phyloP scores from a whole-genome alignment of 2,797 vertebrate genomes.

The Sebastes steindachneri region DNA sequence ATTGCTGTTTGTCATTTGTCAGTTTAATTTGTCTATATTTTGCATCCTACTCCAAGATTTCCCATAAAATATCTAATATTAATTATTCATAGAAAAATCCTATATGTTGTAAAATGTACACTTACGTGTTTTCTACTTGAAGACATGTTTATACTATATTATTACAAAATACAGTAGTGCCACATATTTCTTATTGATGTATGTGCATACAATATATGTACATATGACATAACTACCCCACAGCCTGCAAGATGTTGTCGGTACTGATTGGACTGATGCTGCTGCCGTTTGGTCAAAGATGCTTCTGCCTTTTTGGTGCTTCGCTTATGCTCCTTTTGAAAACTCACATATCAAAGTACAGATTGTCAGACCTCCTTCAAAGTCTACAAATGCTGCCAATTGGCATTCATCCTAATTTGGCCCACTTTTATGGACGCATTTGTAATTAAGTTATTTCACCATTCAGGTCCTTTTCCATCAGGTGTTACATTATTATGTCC shows the following conservation, averaged over 20 bases:
- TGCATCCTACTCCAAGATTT: neutral
- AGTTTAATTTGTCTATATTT: neutral
- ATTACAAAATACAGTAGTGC: neutral
- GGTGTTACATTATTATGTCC: neutral
- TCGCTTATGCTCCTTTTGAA: neutral
- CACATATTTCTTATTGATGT: neutral
- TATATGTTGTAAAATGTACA: neutral
- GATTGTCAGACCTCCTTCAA: neutral
- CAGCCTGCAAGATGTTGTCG: too few relatives aligned
- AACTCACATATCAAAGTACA: neutral
- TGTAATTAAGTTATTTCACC: neutral
- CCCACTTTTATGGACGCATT: neutral
- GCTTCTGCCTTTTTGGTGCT: neutral
- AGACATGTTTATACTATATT: neutral
- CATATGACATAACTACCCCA: neutral
- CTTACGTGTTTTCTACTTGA: neutral
- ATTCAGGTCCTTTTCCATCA: neutral
- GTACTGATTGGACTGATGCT: neutral
- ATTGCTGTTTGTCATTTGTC: neutral
- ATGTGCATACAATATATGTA: neutral
- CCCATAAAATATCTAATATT: neutral
- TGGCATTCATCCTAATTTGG: neutral
- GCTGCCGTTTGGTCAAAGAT: neutral
- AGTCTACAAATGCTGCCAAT: conserved; percentile 1
- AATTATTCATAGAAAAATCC: neutral